Evolutionary conservation across 2,797 vertebrate species (phyloP).

Genomic region (Mus minutoides): DNA sequence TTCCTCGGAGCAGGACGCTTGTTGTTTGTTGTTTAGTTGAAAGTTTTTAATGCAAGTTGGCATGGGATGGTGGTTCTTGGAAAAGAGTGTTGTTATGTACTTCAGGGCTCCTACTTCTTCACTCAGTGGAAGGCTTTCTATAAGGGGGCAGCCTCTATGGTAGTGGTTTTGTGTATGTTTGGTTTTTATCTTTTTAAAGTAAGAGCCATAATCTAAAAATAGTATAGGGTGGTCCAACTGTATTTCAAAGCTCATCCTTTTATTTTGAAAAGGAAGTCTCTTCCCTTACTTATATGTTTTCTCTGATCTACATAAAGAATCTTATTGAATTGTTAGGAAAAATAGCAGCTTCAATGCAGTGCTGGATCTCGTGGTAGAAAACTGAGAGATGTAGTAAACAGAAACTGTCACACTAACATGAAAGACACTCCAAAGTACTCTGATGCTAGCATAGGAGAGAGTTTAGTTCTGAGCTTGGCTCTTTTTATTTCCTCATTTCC

Average conservation of each 20-base stretch:
- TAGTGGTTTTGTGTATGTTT: constrained; percentile 8
- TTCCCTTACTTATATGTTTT: not conserved
- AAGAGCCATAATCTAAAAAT: constrained; percentile 47
- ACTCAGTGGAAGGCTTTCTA: constrained; percentile 40
- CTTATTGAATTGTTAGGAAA: constrained; percentile 42
- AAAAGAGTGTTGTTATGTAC: not conserved
- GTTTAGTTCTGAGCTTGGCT: constrained; percentile 5
- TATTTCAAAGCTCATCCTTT: constrained; percentile 22
- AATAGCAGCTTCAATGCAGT: constrained; percentile 11
- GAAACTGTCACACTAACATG: constrained; percentile 39
- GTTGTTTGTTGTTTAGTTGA: not conserved
- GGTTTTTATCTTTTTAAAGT: constrained; percentile 15
- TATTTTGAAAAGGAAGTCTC: constrained; percentile 51
- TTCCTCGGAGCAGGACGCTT: not conserved
- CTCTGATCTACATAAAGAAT: constrained; percentile 48
- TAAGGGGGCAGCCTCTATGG: not conserved
- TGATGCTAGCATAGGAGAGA: constrained; percentile 7
- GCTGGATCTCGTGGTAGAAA: constrained; percentile 47
- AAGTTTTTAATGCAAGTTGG: constrained; percentile 39
- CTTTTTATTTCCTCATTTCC: not conserved
- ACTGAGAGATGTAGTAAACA: not conserved
- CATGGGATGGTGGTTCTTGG: not conserved
- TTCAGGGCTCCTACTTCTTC: constrained; percentile 5
- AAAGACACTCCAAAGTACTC: not conserved
- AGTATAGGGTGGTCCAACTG: not conserved